A percentile compares a stretch with the other conserved stretches of the same genome.
These are phyloP conservation scores for Listronotus bonariensis DNA, from an alignment of 1,140 invertebrate species.

Conservation along the genomic window DNA sequence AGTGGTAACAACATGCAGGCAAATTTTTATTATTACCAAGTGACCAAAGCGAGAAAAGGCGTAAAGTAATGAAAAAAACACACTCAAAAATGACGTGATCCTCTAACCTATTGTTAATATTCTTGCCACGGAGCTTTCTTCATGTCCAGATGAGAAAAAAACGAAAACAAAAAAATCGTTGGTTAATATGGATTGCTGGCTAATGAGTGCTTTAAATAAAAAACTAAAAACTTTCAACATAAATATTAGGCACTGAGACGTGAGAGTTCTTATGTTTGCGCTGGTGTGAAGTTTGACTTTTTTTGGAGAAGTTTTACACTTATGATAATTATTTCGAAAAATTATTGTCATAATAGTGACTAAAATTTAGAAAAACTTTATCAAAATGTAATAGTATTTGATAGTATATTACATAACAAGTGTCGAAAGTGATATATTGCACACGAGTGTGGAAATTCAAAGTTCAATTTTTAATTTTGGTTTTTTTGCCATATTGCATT, in stretches of 20 bases:
- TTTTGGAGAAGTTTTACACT: no score
- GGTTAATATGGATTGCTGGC: conserved; percentile 35
- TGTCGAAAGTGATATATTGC: no score
- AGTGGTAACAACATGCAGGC: no score
- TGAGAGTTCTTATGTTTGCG: background rate
- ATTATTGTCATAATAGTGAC: background rate
- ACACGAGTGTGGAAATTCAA: no score
- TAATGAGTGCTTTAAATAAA: conserved; percentile 39
- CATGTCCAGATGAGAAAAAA: conserved; percentile 60
- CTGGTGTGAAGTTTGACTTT: no score
- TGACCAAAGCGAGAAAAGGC: conserved; percentile 12
- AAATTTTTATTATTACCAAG: no score
- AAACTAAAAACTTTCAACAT: conserved; percentile 23
- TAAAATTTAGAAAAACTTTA: no score
- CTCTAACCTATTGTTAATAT: conserved; percentile 72
- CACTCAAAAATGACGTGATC: conserved; percentile 49
- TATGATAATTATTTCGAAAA: conserved; percentile 5
- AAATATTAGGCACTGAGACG: conserved; percentile 15
- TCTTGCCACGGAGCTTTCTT: conserved; percentile 82
- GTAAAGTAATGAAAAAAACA: conserved; percentile 24
- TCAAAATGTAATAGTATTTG: no score
- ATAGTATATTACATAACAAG: no score
- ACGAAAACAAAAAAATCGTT: conserved; percentile 50
- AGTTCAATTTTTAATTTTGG: no score
- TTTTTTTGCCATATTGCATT: no score